Conservation (phyloP, 2,797 vertebrate genomes). For the Anas bernieri region DNA sequence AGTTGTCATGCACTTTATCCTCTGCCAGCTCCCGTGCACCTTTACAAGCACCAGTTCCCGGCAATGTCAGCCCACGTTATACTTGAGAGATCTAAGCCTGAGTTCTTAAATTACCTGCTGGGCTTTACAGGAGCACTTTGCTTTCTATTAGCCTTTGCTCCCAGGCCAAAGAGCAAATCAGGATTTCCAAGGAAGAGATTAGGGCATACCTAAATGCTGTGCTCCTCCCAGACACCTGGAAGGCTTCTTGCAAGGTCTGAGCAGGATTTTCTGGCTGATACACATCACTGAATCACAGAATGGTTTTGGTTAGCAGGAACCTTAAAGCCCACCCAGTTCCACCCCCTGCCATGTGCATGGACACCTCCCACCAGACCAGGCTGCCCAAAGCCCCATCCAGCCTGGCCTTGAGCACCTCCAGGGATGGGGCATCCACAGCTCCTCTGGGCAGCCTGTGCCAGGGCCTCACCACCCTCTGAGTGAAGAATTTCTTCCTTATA, state of each 20-base stretch:
- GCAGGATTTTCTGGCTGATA: constrained; percentile 47
- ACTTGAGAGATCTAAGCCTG: background rate
- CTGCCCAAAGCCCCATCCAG: background rate
- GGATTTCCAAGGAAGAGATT: constrained; percentile 49
- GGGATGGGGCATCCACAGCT: too few relatives aligned
- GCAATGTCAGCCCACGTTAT: background rate
- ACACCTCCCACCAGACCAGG: background rate
- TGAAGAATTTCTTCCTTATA: too few relatives aligned
- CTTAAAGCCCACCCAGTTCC: background rate
- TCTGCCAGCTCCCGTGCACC: background rate
- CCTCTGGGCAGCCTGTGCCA: too few relatives aligned
- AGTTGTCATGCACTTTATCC: background rate
- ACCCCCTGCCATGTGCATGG: background rate
- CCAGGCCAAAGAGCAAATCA: constrained; percentile 36
- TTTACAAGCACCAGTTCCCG: constrained; percentile 8
- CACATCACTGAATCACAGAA: background rate
- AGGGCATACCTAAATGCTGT: constrained; percentile 13
- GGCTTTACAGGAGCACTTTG: background rate
- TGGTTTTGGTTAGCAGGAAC: background rate
- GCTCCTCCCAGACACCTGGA: background rate
- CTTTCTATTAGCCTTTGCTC: constrained; percentile 48
- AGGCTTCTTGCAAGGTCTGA: background rate
- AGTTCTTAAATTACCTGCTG: constrained; percentile 23
- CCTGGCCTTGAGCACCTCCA: too few relatives aligned
- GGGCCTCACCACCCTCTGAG: too few relatives aligned